phyloP scores from a whole-genome alignment of 2,113 vertebrate genomes.

The Tricholaema leucomelas region DNA sequence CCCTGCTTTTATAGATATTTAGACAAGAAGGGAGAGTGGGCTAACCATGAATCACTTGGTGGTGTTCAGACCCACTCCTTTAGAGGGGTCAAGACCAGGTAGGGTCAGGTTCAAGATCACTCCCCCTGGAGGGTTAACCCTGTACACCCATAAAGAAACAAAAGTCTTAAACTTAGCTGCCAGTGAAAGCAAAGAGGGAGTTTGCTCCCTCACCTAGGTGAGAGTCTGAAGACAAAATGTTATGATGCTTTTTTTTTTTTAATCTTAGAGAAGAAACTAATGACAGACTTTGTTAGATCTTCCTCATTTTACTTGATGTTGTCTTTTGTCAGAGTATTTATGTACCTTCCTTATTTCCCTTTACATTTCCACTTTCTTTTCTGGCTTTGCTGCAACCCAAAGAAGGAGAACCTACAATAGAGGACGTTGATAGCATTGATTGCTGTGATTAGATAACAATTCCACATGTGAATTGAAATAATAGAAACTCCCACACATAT shows the following conservation, averaged over 20 bases:
- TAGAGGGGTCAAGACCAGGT: too few species aligned
- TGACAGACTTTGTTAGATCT: not conserved
- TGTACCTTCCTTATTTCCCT: not conserved
- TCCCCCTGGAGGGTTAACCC: too few species aligned
- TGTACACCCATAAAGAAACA: not conserved
- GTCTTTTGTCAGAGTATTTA: not conserved
- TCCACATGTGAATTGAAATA: not conserved
- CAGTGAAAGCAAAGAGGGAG: not conserved
- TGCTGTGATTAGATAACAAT: not conserved
- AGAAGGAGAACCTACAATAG: fast-evolving
- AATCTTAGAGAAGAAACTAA: not conserved
- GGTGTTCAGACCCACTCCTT: too few species aligned
- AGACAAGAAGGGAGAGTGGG: too few species aligned
- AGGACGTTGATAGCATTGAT: not conserved
- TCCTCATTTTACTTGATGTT: not conserved
- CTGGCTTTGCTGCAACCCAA: not conserved
- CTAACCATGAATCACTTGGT: too few species aligned
- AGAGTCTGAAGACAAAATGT: not conserved
- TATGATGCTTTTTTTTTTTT: not conserved
- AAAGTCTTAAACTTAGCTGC: not conserved
- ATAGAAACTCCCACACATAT: not conserved
- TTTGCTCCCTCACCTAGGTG: not conserved
- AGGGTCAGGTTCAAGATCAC: too few species aligned
- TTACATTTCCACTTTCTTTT: not conserved
- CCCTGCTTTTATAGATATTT: too few species aligned